Evolutionary conservation across 1,140 invertebrate species (phyloP).

Genomic region (Bombus soroeensis): DNA sequence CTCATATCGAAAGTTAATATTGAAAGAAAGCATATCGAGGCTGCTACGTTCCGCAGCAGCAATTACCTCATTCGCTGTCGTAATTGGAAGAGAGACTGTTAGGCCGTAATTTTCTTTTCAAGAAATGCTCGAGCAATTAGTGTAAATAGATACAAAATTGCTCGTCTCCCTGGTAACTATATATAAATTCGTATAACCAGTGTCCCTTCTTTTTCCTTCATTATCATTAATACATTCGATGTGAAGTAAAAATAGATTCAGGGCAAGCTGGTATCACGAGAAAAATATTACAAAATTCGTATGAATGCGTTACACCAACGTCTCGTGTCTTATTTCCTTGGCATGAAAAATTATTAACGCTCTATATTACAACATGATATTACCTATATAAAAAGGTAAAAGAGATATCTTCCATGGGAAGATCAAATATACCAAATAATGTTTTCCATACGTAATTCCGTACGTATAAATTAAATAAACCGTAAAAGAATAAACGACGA

Average conservation of each 20-base stretch:
- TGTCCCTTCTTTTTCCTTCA: neutral
- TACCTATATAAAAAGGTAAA: neutral
- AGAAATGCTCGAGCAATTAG: constrained; percentile 27
- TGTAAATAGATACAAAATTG: constrained; percentile 11
- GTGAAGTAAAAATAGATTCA: neutral
- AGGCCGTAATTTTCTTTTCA: constrained; percentile 14
- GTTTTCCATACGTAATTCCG: neutral
- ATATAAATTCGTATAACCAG: constrained; percentile 9
- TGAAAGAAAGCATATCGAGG: constrained; percentile 20
- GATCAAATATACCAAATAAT: neutral
- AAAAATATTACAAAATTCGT: too few species aligned
- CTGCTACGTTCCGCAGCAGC: neutral
- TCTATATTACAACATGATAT: neutral
- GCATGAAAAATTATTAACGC: neutral
- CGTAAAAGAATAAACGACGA: neutral
- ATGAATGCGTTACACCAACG: too few species aligned
- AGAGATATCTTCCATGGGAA: neutral
- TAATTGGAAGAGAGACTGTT: neutral
- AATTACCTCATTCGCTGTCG: constrained; percentile 23
- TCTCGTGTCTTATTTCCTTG: neutral
- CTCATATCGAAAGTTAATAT: constrained; percentile 20
- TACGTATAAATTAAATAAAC: neutral
- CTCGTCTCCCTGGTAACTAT: neutral
- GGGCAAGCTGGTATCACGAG: neutral
- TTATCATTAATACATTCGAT: neutral